Evolutionary conservation across 2,113 vertebrate species (phyloP).

Genomic region (Rhinichthys klamathensis): DNA sequence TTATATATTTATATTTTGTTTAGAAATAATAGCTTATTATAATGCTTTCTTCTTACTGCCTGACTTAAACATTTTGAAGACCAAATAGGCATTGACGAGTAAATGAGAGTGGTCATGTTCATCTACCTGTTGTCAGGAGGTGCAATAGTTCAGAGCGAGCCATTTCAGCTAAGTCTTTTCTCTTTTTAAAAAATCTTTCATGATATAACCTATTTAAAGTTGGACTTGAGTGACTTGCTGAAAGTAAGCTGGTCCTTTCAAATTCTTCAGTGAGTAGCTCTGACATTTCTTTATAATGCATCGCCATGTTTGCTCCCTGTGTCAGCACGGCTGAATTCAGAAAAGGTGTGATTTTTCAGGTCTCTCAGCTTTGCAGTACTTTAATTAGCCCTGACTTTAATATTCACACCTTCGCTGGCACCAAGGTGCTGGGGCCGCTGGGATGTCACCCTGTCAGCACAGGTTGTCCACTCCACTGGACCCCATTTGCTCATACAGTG

Average conservation of each 20-base stretch:
- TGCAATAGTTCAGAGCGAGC: not conserved
- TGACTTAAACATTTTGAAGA: not conserved
- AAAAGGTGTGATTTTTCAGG: slow-evolving; percentile 20
- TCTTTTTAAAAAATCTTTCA: not conserved
- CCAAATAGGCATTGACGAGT: not conserved
- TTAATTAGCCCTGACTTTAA: slow-evolving; percentile 49
- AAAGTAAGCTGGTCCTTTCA: not conserved
- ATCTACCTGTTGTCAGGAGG: not conserved
- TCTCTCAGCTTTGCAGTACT: slow-evolving; percentile 26
- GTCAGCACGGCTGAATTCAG: slow-evolving; percentile 5
- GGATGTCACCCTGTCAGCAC: slow-evolving; percentile 40
- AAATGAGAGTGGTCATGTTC: not conserved
- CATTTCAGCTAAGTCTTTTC: not conserved
- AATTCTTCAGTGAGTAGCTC: not conserved
- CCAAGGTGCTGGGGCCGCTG: not conserved
- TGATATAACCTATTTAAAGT: not conserved
- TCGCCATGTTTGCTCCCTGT: not conserved
- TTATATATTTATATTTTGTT: not conserved
- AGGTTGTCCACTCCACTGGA: not conserved
- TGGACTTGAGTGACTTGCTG: not conserved
- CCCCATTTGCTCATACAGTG: not conserved
- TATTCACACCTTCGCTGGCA: slow-evolving; percentile 16
- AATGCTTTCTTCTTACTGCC: not conserved
- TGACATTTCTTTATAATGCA: slow-evolving; percentile 17
- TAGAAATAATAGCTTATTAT: not conserved